A percentile compares a stretch with the other conserved stretches of the same genome.
phyloP scores from a whole-genome alignment of 1,140 invertebrate genomes.

The Monomorium pharaonis region DNA sequence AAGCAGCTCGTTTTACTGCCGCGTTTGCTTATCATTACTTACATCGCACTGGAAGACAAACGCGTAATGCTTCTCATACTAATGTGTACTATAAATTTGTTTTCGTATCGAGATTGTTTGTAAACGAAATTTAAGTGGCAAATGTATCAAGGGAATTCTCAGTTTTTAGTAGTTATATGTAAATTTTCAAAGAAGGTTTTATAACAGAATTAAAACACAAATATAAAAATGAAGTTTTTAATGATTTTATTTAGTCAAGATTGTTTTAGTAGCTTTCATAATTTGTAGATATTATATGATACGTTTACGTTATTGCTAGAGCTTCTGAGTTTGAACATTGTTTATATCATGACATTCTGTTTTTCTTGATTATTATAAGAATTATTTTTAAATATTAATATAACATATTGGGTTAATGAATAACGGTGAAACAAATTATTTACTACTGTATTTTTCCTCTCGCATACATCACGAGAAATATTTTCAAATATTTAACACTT shows the following conservation, averaged over 20 bases:
- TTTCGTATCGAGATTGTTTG: neutral
- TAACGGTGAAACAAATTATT: neutral
- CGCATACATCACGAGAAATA: neutral
- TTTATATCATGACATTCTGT: neutral
- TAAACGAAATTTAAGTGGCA: neutral
- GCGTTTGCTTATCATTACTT: constrained; percentile 31
- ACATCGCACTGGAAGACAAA: neutral
- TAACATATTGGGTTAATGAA: neutral
- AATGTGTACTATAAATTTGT: neutral
- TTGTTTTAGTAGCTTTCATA: neutral
- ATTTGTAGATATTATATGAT: neutral
- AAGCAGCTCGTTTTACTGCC: constrained; percentile 3
- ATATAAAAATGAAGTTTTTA: neutral
- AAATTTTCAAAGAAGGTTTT: neutral
- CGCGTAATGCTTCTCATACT: neutral
- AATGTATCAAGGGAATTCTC: neutral
- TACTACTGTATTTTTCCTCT: neutral
- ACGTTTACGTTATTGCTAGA: neutral
- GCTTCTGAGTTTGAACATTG: neutral
- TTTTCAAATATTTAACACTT: neutral
- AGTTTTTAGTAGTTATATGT: neutral
- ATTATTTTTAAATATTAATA: neutral
- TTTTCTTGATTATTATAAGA: neutral
- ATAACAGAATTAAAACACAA: neutral
- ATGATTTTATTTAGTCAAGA: neutral